A percentile compares a stretch with the other conserved stretches of the same genome.
phyloP scores from a whole-genome alignment of 2,888 invertebrate genomes.

The Torymus tubicola region DNA sequence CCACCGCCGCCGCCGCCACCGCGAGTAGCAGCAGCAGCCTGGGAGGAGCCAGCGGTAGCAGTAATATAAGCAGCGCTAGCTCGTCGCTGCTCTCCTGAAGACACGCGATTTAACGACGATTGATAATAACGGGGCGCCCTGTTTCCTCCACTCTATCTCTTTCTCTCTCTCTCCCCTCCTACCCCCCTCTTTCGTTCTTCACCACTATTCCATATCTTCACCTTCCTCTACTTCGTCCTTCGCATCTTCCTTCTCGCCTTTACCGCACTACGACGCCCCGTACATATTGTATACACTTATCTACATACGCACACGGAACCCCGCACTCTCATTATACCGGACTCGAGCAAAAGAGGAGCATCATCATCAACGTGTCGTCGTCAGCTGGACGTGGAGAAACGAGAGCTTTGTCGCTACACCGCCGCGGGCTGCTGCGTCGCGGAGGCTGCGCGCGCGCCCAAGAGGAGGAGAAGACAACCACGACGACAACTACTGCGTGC shows the following conservation, averaged over 20 bases:
- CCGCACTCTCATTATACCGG: too few relatives aligned
- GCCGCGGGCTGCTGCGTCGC: neutral
- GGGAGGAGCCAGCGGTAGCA: constrained; percentile 1
- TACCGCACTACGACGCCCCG: too few relatives aligned
- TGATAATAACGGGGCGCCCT: neutral
- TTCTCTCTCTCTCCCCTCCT: neutral
- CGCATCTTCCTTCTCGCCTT: too few relatives aligned
- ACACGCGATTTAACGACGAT: constrained; percentile 11
- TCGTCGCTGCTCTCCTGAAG: constrained; percentile 31
- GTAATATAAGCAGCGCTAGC: constrained; percentile 6
- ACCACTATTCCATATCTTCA: too few relatives aligned
- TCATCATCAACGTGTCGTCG: too few relatives aligned
- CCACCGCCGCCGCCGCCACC: constrained; percentile 79
- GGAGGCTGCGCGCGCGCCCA: neutral
- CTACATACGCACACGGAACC: too few relatives aligned
- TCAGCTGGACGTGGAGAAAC: neutral
- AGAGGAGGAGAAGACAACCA: neutral
- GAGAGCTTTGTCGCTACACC: neutral
- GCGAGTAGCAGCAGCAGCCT: constrained; percentile 1
- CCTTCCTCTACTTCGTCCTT: too few relatives aligned
- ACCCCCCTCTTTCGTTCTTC: neutral
- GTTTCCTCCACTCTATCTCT: neutral
- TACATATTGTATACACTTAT: too few relatives aligned
- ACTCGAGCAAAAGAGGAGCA: too few relatives aligned
- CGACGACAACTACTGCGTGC: neutral